phyloP scores from a whole-genome alignment of 2,888 invertebrate species.

The Cremastobaeus sp. region DNA sequence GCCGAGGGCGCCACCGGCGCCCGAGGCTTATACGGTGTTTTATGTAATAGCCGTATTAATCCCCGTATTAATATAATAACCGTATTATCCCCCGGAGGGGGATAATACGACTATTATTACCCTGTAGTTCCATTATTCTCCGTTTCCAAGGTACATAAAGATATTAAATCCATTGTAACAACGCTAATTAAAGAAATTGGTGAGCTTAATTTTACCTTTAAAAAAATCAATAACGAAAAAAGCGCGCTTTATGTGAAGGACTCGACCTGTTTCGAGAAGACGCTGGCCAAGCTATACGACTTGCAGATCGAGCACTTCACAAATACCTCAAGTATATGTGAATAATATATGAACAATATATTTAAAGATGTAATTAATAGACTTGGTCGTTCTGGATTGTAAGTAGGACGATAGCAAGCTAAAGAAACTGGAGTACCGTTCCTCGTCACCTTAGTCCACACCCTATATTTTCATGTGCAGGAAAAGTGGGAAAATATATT shows the following conservation, averaged over 20 bases:
- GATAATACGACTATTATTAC: too few species aligned
- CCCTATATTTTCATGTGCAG: too few species aligned
- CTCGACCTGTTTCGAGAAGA: background rate
- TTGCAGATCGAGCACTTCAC: slow-evolving; percentile 12
- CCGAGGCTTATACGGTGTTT: too few species aligned
- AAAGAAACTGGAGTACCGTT: too few species aligned
- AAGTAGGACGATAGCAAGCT: background rate
- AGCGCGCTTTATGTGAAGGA: background rate
- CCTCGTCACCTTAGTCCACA: too few species aligned
- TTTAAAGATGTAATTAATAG: slow-evolving; percentile 4
- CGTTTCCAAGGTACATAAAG: too few species aligned
- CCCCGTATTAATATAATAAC: too few species aligned
- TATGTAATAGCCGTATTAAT: too few species aligned
- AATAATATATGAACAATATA: slow-evolving; percentile 4
- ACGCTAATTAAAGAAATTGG: background rate
- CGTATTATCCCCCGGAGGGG: too few species aligned
- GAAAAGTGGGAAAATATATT: too few species aligned
- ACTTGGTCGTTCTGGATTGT: background rate
- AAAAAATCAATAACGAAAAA: slow-evolving; percentile 17
- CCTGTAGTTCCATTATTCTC: too few species aligned
- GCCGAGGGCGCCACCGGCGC: too few species aligned
- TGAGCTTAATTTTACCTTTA: slow-evolving; percentile 6
- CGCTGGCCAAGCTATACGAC: background rate
- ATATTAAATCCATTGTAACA: slow-evolving; percentile 9
- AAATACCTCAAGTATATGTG: slow-evolving; percentile 5